Evolutionary conservation across 1,140 invertebrate species (phyloP).

Genomic region (Samia ricini): DNA sequence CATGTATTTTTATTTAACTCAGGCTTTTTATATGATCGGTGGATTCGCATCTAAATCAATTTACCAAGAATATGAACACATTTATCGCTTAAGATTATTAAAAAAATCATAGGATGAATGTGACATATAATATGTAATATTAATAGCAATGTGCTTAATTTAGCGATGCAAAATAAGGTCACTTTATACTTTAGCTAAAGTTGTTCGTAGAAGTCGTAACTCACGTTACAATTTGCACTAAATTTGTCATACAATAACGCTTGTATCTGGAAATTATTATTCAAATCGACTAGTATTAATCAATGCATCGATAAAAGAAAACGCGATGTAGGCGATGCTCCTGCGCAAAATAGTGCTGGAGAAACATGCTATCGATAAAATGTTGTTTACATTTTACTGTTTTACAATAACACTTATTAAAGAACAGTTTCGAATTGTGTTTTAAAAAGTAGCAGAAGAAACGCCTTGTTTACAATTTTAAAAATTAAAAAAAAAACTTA

Average conservation of each 20-base stretch:
- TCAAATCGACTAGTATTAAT: slow-evolving; percentile 75
- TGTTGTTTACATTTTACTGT: no score
- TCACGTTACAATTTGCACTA: slow-evolving; percentile 75
- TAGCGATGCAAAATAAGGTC: neutral
- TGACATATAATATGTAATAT: no score
- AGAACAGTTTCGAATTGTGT: neutral
- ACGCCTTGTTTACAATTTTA: no score
- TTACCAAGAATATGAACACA: no score
- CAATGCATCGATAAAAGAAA: slow-evolving; percentile 74
- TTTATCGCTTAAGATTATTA: no score
- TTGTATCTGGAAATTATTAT: slow-evolving; percentile 76
- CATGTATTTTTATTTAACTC: no score
- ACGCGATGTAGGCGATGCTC: slow-evolving; percentile 56
- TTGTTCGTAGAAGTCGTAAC: slow-evolving; percentile 17
- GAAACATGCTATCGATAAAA: slow-evolving; percentile 27
- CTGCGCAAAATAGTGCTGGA: slow-evolving; percentile 44
- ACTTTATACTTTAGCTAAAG: neutral
- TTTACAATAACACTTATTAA: no score
- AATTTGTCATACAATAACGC: slow-evolving; percentile 77
- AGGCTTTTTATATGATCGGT: no score
- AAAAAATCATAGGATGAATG: neutral
- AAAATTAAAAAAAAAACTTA: no score
- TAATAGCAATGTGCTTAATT: neutral
- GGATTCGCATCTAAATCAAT: no score
- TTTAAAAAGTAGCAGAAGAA: no score